Evolutionary conservation across 1,140 invertebrate genomes (phyloP).

Genomic region (Neodiprion virginianus): DNA sequence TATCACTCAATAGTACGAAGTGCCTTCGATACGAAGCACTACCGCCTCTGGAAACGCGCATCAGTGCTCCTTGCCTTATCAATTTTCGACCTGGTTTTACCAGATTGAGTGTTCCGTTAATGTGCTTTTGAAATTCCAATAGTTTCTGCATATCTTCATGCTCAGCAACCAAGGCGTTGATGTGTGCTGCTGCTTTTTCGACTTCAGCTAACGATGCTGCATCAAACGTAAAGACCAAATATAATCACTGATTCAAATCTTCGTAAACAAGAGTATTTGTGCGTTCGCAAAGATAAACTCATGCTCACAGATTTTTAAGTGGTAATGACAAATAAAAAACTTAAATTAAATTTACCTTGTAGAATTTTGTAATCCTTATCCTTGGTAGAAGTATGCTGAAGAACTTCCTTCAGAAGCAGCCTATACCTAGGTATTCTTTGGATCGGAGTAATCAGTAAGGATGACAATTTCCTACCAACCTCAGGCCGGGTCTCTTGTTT

Average conservation of each 20-base stretch:
- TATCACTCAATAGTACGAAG: slow-evolving; percentile 56
- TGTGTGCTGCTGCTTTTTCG: slow-evolving; percentile 72
- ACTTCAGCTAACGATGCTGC: slow-evolving; percentile 72
- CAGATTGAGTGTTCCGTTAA: slow-evolving; percentile 67
- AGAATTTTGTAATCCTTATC: slow-evolving; percentile 68
- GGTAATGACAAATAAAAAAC: slow-evolving; percentile 11
- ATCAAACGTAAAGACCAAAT: slow-evolving; percentile 29
- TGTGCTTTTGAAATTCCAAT: slow-evolving; percentile 70
- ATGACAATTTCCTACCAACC: slow-evolving; percentile 72
- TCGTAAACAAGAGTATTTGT: too few relatives aligned
- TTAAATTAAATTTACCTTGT: slow-evolving; percentile 45
- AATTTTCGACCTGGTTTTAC: slow-evolving; percentile 73
- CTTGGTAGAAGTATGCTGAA: slow-evolving; percentile 66
- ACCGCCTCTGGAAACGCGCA: slow-evolving; percentile 67
- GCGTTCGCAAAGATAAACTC: too few relatives aligned
- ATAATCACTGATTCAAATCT: not conserved
- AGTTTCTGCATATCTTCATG: slow-evolving; percentile 76
- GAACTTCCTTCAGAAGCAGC: slow-evolving; percentile 72
- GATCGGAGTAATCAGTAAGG: slow-evolving; percentile 78
- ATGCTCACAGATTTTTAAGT: slow-evolving; percentile 5
- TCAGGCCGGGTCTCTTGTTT: slow-evolving; percentile 75
- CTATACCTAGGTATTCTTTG: slow-evolving; percentile 80
- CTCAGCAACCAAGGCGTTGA: slow-evolving; percentile 74
- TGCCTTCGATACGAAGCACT: slow-evolving; percentile 66
- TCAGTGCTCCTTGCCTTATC: slow-evolving; percentile 73